Percentiles rank a stretch among this genome's conserved stretches.
These are phyloP conservation scores for Alitta virens DNA, from an alignment of 2,888 invertebrate genomes.

Conservation along the genomic window DNA sequence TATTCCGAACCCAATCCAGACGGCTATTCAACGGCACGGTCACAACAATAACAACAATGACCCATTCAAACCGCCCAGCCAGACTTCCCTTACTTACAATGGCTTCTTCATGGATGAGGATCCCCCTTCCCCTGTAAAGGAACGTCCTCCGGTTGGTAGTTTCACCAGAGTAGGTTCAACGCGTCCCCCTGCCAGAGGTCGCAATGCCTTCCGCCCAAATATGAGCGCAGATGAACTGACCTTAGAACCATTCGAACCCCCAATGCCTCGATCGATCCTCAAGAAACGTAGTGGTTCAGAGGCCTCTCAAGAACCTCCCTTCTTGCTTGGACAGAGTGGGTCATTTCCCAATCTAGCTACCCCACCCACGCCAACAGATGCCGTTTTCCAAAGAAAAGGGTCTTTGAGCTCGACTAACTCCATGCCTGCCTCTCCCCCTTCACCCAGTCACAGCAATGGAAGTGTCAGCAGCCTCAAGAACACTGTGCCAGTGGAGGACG, in stretches of 20 bases:
- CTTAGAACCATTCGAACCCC: background rate
- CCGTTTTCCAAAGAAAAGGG: background rate
- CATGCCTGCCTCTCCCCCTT: too few relatives aligned
- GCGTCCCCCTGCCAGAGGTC: too few relatives aligned
- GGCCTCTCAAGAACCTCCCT: background rate
- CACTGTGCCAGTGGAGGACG: too few relatives aligned
- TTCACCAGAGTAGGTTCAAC: background rate
- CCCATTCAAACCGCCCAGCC: background rate
- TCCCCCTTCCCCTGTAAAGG: background rate
- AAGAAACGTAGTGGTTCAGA: slow-evolving; percentile 1
- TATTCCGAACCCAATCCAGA: too few relatives aligned
- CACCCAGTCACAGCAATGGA: too few relatives aligned
- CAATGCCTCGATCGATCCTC: slow-evolving; percentile 5
- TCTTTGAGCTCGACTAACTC: too few relatives aligned
- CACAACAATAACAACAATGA: slow-evolving; percentile 1
- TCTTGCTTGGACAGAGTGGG: background rate
- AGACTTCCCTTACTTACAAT: slow-evolving; percentile 12
- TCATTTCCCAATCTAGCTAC: background rate
- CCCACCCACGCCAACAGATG: background rate
- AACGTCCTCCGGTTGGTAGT: background rate
- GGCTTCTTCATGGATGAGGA: slow-evolving; percentile 13
- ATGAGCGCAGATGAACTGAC: too few relatives aligned
- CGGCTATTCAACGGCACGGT: background rate
- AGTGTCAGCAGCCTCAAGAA: too few relatives aligned
- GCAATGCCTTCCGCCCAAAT: too few relatives aligned